Percentiles rank a stretch among this genome's conserved stretches.
phyloP scores from a whole-genome alignment of 1,140 invertebrate genomes.

The Conopomorpha cramerella region DNA sequence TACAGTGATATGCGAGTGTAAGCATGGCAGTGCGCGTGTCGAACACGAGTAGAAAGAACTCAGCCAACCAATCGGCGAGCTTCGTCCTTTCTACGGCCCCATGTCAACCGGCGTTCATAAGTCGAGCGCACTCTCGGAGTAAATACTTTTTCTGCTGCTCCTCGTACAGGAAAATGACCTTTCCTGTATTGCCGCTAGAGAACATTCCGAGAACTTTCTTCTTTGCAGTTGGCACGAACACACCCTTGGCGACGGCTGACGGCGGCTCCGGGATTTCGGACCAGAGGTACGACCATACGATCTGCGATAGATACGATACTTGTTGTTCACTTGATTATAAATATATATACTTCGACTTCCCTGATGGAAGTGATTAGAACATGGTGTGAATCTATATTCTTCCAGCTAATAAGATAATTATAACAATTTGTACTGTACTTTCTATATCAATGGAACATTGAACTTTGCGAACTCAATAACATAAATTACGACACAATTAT shows the following conservation, averaged over 20 bases:
- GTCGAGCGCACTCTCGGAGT: conserved; percentile 35
- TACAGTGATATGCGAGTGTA: conserved; percentile 43
- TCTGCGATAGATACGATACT: no score
- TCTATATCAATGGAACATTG: no score
- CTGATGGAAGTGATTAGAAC: no score
- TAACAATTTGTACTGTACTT: no score
- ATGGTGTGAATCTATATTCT: no score
- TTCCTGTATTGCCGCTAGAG: conserved; percentile 36
- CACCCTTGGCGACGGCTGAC: conserved; percentile 37
- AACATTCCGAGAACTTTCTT: conserved; percentile 51
- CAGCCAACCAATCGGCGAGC: conserved; percentile 16
- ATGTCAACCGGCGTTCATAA: conserved; percentile 48
- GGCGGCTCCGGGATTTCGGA: conserved; percentile 45
- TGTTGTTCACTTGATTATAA: no score
- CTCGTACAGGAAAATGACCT: conserved; percentile 47
- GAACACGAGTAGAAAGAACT: conserved; percentile 46
- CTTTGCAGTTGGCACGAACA: conserved; percentile 47
- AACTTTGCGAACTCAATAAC: no score
- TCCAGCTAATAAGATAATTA: no score
- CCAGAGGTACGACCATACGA: conserved; percentile 55
- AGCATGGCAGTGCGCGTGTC: conserved; percentile 36
- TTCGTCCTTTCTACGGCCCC: conserved; percentile 40
- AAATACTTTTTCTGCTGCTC: conserved; percentile 42
- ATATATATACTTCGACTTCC: no score
- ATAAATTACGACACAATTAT: no score